Conservation (phyloP, 1,140 invertebrate species). For the Ylistrum balloti region DNA sequence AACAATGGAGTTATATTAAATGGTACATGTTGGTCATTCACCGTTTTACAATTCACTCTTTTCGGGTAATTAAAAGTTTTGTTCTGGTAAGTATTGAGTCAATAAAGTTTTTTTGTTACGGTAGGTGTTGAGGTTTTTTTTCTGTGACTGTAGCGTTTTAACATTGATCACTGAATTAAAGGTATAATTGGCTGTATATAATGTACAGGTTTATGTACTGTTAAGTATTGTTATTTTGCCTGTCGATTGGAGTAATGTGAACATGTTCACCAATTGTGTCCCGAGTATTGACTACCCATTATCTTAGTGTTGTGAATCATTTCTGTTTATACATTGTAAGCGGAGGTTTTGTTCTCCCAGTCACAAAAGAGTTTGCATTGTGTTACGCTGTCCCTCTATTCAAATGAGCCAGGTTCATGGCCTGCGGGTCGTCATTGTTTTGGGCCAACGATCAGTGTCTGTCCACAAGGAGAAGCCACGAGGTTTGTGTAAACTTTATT, state of each 20-base stretch:
- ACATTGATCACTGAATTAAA: slow-evolving; percentile 3
- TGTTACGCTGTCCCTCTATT: background rate
- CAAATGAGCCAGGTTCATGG: slow-evolving; percentile 32
- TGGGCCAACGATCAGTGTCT: background rate
- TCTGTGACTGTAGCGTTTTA: background rate
- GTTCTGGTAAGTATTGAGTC: background rate
- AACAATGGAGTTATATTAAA: too few relatives aligned
- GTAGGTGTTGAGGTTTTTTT: background rate
- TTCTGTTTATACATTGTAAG: background rate
- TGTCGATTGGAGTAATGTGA: background rate
- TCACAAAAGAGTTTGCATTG: background rate
- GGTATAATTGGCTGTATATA: background rate
- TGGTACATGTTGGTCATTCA: too few relatives aligned
- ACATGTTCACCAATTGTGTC: background rate
- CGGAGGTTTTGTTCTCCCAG: background rate
- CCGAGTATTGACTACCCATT: background rate
- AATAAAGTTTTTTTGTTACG: background rate
- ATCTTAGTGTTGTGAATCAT: background rate
- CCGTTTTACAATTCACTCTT: too few relatives aligned
- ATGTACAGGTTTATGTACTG: background rate
- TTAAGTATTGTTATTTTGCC: background rate
- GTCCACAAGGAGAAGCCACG: slow-evolving; percentile 23
- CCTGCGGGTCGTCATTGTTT: slow-evolving; percentile 11
- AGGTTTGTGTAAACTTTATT: slow-evolving; percentile 38
- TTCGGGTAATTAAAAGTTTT: too few relatives aligned